These are phyloP conservation scores for Nemurella pictetii DNA, from an alignment of 2,888 invertebrate species.

Conservation along the genomic window DNA sequence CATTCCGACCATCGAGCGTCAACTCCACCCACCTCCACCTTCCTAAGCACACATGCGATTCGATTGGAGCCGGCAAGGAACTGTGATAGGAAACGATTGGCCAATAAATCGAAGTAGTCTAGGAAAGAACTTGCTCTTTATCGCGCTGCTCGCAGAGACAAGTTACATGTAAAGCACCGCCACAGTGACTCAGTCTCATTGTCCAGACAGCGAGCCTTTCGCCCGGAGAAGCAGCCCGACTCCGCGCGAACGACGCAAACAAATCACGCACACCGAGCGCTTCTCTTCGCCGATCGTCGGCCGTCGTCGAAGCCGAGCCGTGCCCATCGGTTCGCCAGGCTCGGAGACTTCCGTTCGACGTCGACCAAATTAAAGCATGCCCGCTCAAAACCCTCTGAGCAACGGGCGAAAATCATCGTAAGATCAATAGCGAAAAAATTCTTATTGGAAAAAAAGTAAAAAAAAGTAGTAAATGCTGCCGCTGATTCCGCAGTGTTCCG, in stretches of 20 bases:
- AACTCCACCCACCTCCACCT: too few species aligned
- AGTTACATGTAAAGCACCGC: background rate
- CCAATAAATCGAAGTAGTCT: background rate
- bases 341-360: background rate
- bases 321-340: background rate
- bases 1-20: too few species aligned
- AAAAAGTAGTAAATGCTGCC: background rate
- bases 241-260: too few species aligned
- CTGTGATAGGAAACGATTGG: background rate
- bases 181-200: background rate
- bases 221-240: too few species aligned
- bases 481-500: too few species aligned
- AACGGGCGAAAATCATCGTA: background rate
- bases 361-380: background rate
- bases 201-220: too few species aligned
- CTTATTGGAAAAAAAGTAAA: background rate
- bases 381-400: background rate
- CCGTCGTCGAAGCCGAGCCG: background rate
- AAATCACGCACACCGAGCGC: too few species aligned
- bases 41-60: too few species aligned
- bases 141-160: background rate
- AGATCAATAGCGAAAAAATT: background rate
- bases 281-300: too few species aligned
- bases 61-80: too few species aligned
- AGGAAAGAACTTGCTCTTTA: background rate